Evolutionary conservation across 2,113 vertebrate genomes (phyloP).

Genomic region (Lichenostomus cassidix): DNA sequence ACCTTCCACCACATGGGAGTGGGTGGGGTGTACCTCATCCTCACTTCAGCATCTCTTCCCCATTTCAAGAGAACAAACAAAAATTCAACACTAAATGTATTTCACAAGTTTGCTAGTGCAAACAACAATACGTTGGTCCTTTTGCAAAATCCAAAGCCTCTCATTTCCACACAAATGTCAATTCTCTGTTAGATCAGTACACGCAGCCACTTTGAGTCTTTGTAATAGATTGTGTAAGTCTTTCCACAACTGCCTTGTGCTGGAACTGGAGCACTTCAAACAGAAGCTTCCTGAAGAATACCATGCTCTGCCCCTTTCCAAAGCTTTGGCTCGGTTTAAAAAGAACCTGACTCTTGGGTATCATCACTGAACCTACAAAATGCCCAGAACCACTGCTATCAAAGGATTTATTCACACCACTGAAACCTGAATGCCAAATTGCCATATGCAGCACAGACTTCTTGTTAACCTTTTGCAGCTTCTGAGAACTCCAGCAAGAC

Average conservation of each 20-base stretch:
- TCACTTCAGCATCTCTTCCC: not conserved
- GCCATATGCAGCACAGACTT: not conserved
- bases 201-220: not conserved
- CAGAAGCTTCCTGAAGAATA: not conserved
- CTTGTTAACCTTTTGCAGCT: not conserved
- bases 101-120: not conserved
- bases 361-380: not conserved
- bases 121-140: accelerated
- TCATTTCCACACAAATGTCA: not conserved
- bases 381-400: not conserved
- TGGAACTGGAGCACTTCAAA: not conserved
- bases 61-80: not conserved
- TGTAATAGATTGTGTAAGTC: not conserved
- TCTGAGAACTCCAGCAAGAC: not conserved
- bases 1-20: not conserved
- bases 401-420: not conserved
- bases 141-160: not conserved
- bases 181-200: not conserved
- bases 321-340: not conserved
- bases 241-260: not conserved
- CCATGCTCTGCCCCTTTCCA: not conserved
- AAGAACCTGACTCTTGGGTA: not conserved
- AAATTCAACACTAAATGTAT: not conserved
- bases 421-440: not conserved
- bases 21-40: not conserved